Conservation (phyloP, 2,113 vertebrate species). For the Silurus glanis region DNA sequence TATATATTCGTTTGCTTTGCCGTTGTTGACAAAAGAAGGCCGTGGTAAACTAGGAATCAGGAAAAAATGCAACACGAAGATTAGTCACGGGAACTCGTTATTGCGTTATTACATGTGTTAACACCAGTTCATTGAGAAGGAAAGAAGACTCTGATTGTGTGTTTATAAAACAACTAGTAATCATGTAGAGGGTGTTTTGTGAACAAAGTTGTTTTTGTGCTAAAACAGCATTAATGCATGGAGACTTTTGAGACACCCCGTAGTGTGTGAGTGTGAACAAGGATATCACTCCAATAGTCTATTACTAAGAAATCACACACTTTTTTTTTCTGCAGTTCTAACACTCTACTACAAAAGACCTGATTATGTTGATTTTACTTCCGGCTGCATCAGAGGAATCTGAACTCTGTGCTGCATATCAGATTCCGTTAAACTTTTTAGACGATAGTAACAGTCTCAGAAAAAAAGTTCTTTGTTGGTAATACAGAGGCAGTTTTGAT, state of each 20-base stretch:
- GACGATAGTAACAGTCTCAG: constrained; percentile 4
- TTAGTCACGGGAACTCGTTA: too few relatives aligned
- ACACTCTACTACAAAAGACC: background rate
- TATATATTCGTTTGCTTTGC: too few relatives aligned
- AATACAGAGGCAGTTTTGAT: background rate
- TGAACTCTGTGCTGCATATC: background rate
- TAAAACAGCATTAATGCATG: background rate
- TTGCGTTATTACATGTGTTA: too few relatives aligned
- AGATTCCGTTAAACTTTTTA: background rate
- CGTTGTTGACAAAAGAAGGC: too few relatives aligned
- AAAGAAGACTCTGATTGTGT: too few relatives aligned
- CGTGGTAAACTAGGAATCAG: too few relatives aligned
- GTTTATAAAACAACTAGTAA: too few relatives aligned
- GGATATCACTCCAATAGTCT: background rate
- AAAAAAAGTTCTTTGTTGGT: constrained; percentile 16
- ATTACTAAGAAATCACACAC: background rate
- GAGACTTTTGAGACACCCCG: too few relatives aligned
- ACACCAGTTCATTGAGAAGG: too few relatives aligned
- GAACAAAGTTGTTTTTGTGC: background rate
- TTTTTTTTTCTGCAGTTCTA: background rate
- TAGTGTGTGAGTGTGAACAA: background rate
- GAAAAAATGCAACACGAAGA: too few relatives aligned
- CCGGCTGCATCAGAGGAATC: background rate
- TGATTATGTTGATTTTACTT: background rate
- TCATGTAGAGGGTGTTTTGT: too few relatives aligned